Evolutionary conservation across 2,113 vertebrate genomes (phyloP), one percentile per base, ranked within the genome.

Genomic region (Otis tarda): DNA sequence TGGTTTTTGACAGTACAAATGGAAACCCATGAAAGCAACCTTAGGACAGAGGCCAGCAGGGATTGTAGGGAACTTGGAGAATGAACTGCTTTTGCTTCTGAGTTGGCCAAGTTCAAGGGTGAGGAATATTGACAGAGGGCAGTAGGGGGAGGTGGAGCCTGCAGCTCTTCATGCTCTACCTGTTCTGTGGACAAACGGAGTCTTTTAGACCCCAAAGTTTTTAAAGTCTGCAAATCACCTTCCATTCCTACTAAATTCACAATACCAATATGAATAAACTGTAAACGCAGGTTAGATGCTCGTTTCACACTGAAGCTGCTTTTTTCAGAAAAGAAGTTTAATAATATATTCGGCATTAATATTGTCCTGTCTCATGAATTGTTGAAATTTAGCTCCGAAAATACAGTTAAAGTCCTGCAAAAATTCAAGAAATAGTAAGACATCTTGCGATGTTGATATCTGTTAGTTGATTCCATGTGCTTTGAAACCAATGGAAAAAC

Each of bases 1-100:
- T 96, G 41, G 68, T 95, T 97, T 97, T 90, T 97, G 91, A 91
- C 83, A 95, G 93, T 87, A 94, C 91, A 97, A 97, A 96, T 89
- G 71, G 87, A 87, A 96, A 94, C 87, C 74, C 91, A 67, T 94
- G 83, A 95, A 97, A 94, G 82, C 90, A 92, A 81, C 95, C 80
- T 96, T 85, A 92, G 65, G 83, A 94, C 87, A 96, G 79, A 90
- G 78, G 92, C 88, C 75, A 71, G 76, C 77, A 65, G 78, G 53
- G 81, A 83, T 79, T 96, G 86, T 75, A 57, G 64, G 67, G 78
- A 65, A 50, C 87, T 86, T 85, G 83, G 43, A 94, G 76, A 89
- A 83, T 87, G 73, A 90, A 49, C 61, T 73, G 77, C 50, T 33
- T 87, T 90, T 94, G 28, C 76, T 76, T 73, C 74, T 74, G 59